These are phyloP conservation scores for Saccostrea cuccullata DNA, from an alignment of 1,140 invertebrate species.

Conservation along the genomic window DNA sequence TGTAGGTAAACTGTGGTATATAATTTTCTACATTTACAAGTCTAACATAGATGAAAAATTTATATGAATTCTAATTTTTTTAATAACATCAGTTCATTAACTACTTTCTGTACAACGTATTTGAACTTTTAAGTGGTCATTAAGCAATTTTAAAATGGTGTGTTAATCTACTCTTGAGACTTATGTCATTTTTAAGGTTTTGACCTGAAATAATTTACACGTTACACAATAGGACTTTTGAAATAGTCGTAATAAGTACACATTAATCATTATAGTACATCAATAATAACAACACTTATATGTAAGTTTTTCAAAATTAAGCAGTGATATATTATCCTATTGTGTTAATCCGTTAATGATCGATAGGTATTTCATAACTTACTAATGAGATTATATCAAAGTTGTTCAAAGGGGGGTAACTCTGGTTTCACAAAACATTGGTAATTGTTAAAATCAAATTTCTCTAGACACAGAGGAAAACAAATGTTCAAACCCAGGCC, in stretches of 20 bases:
- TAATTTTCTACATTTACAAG: too few relatives aligned
- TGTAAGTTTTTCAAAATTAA: neutral
- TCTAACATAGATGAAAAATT: too few relatives aligned
- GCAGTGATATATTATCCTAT: neutral
- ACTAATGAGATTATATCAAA: neutral
- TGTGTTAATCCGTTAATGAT: constrained; percentile 14
- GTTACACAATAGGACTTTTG: neutral
- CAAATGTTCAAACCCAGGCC: neutral
- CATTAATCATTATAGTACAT: neutral
- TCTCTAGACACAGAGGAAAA: neutral
- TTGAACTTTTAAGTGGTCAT: too few relatives aligned
- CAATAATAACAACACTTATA: too few relatives aligned
- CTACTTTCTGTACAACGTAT: too few relatives aligned
- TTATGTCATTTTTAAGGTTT: neutral
- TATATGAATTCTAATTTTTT: too few relatives aligned
- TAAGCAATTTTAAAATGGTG: neutral
- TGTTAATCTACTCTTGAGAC: neutral
- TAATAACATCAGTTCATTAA: too few relatives aligned
- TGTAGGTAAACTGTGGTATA: too few relatives aligned
- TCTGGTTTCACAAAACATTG: neutral
- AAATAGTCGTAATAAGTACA: neutral
- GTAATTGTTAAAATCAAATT: neutral
- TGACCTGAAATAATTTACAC: neutral
- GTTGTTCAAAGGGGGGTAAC: neutral
- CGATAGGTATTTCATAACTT: neutral